These are phyloP conservation scores for Whitmania pigra DNA, from an alignment of 1,140 invertebrate genomes.

Conservation along the genomic window DNA sequence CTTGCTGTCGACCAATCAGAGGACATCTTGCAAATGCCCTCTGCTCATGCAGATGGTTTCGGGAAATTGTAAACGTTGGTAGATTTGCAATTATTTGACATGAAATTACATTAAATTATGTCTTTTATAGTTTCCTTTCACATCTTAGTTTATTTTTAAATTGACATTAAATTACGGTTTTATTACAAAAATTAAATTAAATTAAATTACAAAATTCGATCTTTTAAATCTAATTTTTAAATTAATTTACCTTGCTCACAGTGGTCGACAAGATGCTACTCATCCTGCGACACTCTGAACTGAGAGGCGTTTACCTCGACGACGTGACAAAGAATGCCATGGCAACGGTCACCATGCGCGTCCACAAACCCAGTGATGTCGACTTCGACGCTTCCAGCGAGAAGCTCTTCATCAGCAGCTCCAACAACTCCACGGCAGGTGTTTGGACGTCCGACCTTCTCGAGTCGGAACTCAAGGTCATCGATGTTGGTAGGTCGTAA, in stretches of 20 bases:
- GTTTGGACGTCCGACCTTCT: background rate
- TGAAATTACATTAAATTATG: too few species aligned
- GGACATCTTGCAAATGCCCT: conserved; percentile 59
- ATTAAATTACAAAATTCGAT: background rate
- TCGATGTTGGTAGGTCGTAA: too few species aligned
- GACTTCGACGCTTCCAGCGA: conserved; percentile 53
- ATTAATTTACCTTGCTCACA: conserved; percentile 33
- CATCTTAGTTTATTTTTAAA: too few species aligned
- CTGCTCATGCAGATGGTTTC: conserved; percentile 57
- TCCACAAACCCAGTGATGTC: conserved; percentile 52
- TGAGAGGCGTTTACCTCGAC: conserved; percentile 65
- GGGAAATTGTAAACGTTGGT: too few species aligned
- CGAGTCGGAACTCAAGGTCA: too few species aligned
- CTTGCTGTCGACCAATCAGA: conserved; percentile 50
- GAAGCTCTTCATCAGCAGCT: conserved; percentile 5
- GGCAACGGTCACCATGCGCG: conserved; percentile 54
- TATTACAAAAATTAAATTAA: too few species aligned
- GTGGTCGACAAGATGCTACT: conserved; percentile 62
- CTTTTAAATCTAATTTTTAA: too few species aligned
- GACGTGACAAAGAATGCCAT: conserved; percentile 63
- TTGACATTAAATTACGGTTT: too few species aligned
- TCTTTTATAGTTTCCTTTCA: too few species aligned
- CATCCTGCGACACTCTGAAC: conserved; percentile 60
- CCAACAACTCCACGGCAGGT: background rate
- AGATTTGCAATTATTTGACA: too few species aligned